Evolutionary conservation across 2,113 vertebrate genomes (phyloP).

Genomic region (Trogon surrucura): DNA sequence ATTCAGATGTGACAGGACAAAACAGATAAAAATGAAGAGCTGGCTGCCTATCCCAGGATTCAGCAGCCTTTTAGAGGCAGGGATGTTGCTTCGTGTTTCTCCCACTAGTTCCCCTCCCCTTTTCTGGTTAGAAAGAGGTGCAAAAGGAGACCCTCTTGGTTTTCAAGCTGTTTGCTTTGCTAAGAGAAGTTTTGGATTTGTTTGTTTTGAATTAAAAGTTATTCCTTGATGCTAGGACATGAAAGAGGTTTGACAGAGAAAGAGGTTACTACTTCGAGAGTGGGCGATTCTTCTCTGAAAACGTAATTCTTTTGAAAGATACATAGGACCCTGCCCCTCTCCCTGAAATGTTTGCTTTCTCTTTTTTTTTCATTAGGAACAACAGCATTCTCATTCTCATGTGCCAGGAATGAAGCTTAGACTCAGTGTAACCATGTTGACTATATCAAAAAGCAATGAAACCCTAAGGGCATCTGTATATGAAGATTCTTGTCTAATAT

Average conservation of each 20-base stretch:
- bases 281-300: neutral
- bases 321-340: neutral
- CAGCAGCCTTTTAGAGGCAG: neutral
- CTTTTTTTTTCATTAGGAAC: neutral
- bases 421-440: neutral
- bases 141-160: neutral
- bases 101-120: neutral
- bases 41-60: neutral
- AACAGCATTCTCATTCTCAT: neutral
- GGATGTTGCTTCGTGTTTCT: neutral
- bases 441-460: neutral
- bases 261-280: neutral
- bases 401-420: neutral
- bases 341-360: neutral
- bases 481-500: neutral
- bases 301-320: neutral
- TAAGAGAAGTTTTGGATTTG: neutral
- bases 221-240: slow-evolving; percentile 2
- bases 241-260: neutral
- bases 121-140: neutral
- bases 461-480: neutral
- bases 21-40: neutral
- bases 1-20: slow-evolving; percentile 20
- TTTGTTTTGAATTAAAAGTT: neutral
- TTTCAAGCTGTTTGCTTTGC: neutral